Evolutionary conservation across 2,113 vertebrate genomes (phyloP).

Genomic region (Neotoma lepida): DNA sequence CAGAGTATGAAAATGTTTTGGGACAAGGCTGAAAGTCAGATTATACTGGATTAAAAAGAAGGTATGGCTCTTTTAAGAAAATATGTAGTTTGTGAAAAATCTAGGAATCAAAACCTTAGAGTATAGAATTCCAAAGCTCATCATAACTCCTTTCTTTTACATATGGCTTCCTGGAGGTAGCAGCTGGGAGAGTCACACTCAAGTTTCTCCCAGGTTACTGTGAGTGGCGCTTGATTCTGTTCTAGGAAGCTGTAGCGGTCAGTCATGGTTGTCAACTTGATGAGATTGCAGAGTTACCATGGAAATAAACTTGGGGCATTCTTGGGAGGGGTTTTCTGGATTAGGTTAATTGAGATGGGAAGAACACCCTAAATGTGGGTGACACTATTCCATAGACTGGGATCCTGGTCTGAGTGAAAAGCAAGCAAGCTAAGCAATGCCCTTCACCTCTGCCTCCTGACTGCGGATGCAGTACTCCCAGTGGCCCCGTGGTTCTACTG

Average conservation of each 20-base stretch:
- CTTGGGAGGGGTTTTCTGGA: neutral
- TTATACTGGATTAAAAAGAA: neutral
- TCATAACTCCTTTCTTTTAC: neutral
- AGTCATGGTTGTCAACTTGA: neutral
- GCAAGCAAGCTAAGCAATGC: neutral
- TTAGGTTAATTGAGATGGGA: neutral
- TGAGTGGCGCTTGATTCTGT: neutral
- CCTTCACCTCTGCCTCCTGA: neutral
- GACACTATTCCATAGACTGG: neutral
- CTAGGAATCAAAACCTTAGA: neutral
- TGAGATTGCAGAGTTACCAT: neutral
- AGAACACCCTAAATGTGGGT: neutral
- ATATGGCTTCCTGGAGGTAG: neutral
- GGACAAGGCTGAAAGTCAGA: neutral
- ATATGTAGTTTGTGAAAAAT: neutral
- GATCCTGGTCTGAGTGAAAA: neutral
- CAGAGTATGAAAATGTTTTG: constrained; percentile 12
- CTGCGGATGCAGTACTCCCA: neutral
- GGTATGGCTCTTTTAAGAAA: neutral
- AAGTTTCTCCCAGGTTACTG: neutral
- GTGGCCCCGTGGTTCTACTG: neutral
- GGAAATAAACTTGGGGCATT: neutral
- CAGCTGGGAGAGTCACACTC: neutral
- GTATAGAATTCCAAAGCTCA: neutral
- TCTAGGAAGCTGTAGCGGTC: neutral